Base-by-base conservation (phyloP, 2,113 vertebrate genomes). In the Calonectris borealis region DNA sequence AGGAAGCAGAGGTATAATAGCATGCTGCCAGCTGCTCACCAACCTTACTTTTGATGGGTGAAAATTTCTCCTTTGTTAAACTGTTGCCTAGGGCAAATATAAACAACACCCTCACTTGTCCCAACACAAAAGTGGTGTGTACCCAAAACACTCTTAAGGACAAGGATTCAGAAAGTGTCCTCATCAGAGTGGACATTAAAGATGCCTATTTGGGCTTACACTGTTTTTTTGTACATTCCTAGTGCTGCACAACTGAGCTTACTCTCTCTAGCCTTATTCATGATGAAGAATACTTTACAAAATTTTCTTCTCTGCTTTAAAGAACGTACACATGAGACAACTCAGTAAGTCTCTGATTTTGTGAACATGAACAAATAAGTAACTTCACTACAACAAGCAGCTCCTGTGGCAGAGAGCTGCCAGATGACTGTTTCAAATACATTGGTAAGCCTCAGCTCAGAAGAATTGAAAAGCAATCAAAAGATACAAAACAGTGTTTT, bases 101-200 rank as follows among this genome's bases (percentile, higher is more conserved):
- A 73, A 86, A 46, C 57, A 86, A 0, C 8, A 22, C 11, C 14
- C 29, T 73, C 14, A 7, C 18, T 70, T 44, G 7, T 57, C 70
- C 54, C 31, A 57, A 55, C 40, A 61, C 15, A 49, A 6, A 14
- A 25, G 25, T n/a, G 18, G 10, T 9, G 3, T 0, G 1, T 21
- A 38, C 25, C 22, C 19, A 36, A 64, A 65, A 34, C 8, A 48
- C 13, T 11, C 19, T 29, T 10, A n/a, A 32, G 26, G 44, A 46
- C 16, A 38, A 21, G 32, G 36, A 46, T 44, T 82, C 24, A 78
- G 44, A 61, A 85, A 9, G 26, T 25, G 36, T 32, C 57, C 48
- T 60, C 88, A n/a, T 40, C 42, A 52, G 42, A 22, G 32, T 4
- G 11, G 40, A 14, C 11, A 18, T 32, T 29, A n/a, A 71, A 73